Evolutionary conservation across 2,113 vertebrate genomes (phyloP), one percentile per base, ranked within the genome.

Genomic region (Spheniscus mendiculus): DNA sequence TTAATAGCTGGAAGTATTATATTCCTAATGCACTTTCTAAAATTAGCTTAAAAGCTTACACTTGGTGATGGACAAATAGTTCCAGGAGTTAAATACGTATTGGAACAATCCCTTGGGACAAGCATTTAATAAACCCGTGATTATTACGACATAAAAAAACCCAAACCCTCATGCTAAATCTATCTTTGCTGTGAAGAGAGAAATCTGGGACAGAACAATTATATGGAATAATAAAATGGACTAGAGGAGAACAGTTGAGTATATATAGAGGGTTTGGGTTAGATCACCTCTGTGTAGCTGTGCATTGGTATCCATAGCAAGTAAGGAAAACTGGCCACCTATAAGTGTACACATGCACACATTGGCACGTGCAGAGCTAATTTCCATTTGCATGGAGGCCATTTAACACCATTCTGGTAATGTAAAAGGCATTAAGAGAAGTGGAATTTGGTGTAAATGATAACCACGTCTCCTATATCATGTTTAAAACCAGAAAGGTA

Each of bases 31-130:
- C n/a, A 61, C 30, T 89, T 92, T 66, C 83, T 92, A 92, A 97
- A 95, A 92, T 89, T 84, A 94, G 77, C 58, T 87, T 89, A 74
- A 90, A 95, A 76, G 17, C 69, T 84, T 92, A 78, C 12, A 82
- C 32, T 92, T 1, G 0, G 21, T 74, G 47, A 73, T 72, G 61
- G 61, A 82, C 72, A 91, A 93, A 84, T 34, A 84, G 50, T 72
- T 88, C 52, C 65, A 84, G 77, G 26, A 85, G 44, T 55, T 79
- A 84, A 91, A 67, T 79, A 40, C 1, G 3, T 55, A 63, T 21
- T 78, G 45, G 36, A 79, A 79, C 19, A 45, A 52, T 52, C 58
- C 19, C 8, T 62, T 61, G 22, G 22, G 77, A 80, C 8, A 77
- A 65, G 18, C 20, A 42, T 56, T 83, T 77, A 85, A 83, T 61